phyloP scores from a whole-genome alignment of 2,888 invertebrate genomes.

The Lithophane semibrunnea region DNA sequence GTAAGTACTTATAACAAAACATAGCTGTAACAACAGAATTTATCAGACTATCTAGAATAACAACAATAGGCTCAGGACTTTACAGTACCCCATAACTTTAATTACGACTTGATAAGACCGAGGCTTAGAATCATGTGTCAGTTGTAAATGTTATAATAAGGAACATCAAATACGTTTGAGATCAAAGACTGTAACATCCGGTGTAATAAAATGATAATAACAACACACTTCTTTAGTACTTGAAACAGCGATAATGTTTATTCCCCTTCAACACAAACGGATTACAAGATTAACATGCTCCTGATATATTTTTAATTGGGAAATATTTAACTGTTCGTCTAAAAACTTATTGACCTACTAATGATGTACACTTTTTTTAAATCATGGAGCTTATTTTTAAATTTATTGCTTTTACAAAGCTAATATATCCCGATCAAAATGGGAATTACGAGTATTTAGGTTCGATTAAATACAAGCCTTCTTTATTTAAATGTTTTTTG shows the following conservation, averaged over 20 bases:
- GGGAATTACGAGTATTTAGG: too few relatives aligned
- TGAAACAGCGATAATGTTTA: neutral
- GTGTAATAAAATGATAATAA: neutral
- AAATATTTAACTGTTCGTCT: too few relatives aligned
- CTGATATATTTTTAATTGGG: too few relatives aligned
- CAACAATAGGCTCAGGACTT: conserved; percentile 25
- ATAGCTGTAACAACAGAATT: conserved; percentile 2
- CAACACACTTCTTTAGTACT: neutral
- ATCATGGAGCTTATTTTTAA: too few relatives aligned
- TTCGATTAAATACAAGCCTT: too few relatives aligned
- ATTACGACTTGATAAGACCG: conserved; percentile 26
- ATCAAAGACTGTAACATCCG: conserved; percentile 19
- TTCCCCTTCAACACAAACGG: neutral
- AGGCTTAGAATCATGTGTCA: conserved; percentile 11
- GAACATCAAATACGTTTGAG: conserved; percentile 12
- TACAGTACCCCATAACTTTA: conserved; percentile 27
- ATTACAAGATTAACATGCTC: neutral
- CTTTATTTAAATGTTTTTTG: too few relatives aligned
- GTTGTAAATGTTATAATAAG: neutral
- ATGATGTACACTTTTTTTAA: too few relatives aligned
- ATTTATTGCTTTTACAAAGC: too few relatives aligned
- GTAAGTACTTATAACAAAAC: neutral
- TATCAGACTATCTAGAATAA: neutral
- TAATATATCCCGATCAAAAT: too few relatives aligned
- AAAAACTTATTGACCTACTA: too few relatives aligned